Percentiles rank a stretch among this genome's conserved stretches.
Evolutionary conservation across 2,797 vertebrate species (phyloP).

Genomic region (Nothura maculosa): DNA sequence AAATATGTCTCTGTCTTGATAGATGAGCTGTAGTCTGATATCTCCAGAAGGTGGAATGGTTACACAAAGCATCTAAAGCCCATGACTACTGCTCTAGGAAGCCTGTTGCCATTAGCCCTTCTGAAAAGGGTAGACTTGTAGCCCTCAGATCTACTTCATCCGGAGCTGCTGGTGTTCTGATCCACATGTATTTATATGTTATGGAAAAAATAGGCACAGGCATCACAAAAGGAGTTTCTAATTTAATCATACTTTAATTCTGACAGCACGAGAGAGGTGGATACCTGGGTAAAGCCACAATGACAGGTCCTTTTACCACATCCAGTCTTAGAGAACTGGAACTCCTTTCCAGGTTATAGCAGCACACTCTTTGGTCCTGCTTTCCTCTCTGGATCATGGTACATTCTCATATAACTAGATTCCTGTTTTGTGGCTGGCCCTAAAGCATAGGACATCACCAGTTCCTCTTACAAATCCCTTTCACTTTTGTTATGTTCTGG

Average conservation of each 20-base stretch:
- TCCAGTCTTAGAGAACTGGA: neutral
- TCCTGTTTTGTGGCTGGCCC: neutral
- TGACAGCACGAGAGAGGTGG: neutral
- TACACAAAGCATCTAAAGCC: neutral
- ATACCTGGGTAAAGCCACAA: neutral
- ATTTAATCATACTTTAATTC: neutral
- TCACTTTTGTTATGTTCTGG: neutral
- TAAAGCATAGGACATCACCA: neutral
- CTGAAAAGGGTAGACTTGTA: neutral
- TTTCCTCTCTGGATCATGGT: neutral
- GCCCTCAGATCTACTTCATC: neutral
- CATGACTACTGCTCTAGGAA: accelerated
- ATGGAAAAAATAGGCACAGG: neutral
- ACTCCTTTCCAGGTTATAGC: neutral
- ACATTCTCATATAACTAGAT: neutral
- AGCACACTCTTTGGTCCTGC: neutral
- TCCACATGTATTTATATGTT: neutral
- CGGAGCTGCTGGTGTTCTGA: neutral
- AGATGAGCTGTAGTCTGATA: neutral
- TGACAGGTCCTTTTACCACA: accelerated
- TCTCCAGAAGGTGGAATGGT: neutral
- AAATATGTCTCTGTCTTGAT: neutral
- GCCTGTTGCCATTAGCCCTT: neutral
- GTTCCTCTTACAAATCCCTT: neutral
- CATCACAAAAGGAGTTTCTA: neutral